Conservation (phyloP, 2,797 vertebrate genomes). For the Sebastes taczanowskii region DNA sequence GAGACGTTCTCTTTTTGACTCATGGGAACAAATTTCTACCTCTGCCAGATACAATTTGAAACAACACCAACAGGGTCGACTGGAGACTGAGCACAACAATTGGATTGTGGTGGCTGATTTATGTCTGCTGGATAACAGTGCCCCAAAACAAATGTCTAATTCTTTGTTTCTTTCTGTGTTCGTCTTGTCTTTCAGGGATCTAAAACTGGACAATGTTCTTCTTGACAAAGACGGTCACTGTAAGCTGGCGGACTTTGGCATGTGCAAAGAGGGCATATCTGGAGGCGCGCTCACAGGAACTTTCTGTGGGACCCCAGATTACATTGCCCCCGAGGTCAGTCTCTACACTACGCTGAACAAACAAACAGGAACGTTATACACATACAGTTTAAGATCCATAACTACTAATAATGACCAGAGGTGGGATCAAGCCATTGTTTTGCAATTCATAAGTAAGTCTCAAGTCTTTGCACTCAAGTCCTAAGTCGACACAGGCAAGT, state of each 20-base stretch:
- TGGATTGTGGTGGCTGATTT: background rate
- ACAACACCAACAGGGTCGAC: background rate
- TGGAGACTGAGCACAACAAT: background rate
- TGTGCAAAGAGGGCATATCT: conserved; percentile 97
- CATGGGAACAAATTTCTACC: conserved; percentile 5
- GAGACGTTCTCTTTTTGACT: conserved; percentile 14
- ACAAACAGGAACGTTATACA: background rate
- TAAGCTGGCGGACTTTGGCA: conserved; percentile 98
- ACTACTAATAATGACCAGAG: background rate
- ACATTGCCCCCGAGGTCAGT: conserved; percentile 96
- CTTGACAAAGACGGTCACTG: conserved; percentile 97
- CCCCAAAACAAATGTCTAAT: background rate
- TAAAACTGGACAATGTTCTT: conserved; percentile 96
- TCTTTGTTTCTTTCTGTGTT: background rate
- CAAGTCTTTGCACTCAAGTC: too few species aligned
- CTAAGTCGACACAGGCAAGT: too few species aligned
- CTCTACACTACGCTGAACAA: background rate
- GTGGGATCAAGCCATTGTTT: too few species aligned
- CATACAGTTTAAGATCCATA: background rate
- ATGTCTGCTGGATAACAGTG: background rate
- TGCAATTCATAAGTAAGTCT: too few species aligned
- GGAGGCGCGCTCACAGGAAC: conserved; percentile 91
- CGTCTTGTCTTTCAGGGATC: conserved; percentile 85
- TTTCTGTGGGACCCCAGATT: conserved; percentile 97
- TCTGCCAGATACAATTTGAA: conserved; percentile 1